These are phyloP conservation scores for Rutilus rutilus DNA, from an alignment of 2,113 vertebrate genomes.

Conservation along the genomic window DNA sequence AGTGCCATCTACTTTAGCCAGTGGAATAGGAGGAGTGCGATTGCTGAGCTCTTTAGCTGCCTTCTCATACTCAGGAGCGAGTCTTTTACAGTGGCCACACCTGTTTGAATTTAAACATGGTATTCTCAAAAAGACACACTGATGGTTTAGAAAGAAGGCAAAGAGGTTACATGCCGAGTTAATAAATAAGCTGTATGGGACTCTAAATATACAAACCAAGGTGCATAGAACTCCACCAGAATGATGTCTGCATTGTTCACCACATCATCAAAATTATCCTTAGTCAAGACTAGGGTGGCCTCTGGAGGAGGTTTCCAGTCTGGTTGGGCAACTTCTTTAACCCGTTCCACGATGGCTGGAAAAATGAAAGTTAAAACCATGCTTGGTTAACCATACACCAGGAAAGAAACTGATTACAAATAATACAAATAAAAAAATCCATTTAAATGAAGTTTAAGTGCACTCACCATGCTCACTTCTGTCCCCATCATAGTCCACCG, in stretches of 20 bases:
- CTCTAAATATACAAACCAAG: conserved; percentile 82
- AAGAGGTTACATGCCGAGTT: not conserved
- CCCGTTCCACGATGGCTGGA: conserved; percentile 88
- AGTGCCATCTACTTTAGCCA: conserved; percentile 92
- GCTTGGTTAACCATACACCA: not conserved
- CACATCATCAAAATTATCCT: conserved; percentile 88
- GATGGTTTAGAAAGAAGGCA: not conserved
- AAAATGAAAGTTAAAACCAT: conserved; percentile 13
- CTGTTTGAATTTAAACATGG: conserved; percentile 66
- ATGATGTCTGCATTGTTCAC: conserved; percentile 92
- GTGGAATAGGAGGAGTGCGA: conserved; percentile 83
- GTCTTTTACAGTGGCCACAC: conserved; percentile 96
- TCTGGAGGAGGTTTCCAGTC: conserved; percentile 92
- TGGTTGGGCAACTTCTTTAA: conserved; percentile 89
- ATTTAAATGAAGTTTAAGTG: no score
- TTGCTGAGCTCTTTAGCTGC: conserved; percentile 88
- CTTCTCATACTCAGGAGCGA: conserved; percentile 96
- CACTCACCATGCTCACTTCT: conserved; percentile 84
- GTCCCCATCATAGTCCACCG: conserved; percentile 91
- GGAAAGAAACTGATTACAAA: not conserved
- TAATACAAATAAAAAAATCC: no score
- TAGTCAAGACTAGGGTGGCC: conserved; percentile 89
- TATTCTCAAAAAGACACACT: not conserved
- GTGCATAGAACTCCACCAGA: conserved; percentile 98
- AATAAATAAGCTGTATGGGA: not conserved